Evolutionary conservation across 2,888 invertebrate genomes (phyloP).

Genomic region (Cryptosula pallasiana): DNA sequence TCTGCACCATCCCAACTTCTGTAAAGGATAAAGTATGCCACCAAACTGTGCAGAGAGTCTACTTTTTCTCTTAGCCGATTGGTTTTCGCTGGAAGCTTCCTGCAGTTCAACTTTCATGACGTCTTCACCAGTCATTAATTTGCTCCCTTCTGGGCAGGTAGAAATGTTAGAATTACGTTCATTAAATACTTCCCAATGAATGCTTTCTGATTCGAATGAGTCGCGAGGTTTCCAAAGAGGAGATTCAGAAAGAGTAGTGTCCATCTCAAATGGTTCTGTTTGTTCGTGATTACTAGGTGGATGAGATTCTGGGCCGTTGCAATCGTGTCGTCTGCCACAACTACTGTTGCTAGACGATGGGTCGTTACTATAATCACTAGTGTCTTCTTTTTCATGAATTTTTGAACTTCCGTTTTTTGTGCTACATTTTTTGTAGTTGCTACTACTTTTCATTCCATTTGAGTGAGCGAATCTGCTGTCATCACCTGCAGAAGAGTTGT

Average conservation of each 20-base stretch:
- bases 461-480: background rate
- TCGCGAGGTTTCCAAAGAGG: constrained; percentile 23
- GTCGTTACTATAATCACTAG: constrained; percentile 5
- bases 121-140: background rate
- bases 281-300: background rate
- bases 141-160: background rate
- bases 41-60: background rate
- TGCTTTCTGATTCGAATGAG: background rate
- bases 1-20: too few relatives aligned
- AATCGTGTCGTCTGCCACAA: background rate
- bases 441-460: background rate
- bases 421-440: background rate
- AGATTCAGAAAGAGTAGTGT: background rate
- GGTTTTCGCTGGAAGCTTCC: background rate
- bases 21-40: background rate
- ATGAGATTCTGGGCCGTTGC: background rate
- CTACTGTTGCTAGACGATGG: background rate
- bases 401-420: background rate
- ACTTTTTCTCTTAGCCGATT: background rate
- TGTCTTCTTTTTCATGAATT: background rate
- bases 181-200: constrained; percentile 8
- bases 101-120: background rate
- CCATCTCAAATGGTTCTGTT: background rate
- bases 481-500: background rate
- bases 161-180: background rate